Conservation (phyloP, 1,140 invertebrate genomes). For the Adelges cooleyi region DNA sequence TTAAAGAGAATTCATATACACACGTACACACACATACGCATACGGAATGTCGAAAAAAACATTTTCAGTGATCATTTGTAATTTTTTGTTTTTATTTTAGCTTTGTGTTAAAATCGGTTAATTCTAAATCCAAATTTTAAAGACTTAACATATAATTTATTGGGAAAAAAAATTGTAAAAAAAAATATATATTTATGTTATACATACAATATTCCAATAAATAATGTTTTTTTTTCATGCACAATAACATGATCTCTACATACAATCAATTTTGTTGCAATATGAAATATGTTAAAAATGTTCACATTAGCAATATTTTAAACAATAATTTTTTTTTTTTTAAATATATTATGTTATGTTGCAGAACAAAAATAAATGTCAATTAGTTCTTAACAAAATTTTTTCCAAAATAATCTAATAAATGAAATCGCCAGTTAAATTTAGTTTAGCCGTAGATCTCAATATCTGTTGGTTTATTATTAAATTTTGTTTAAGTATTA, state of each 20-base stretch:
- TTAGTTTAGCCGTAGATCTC: slow-evolving; percentile 27
- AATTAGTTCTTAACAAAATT: slow-evolving; percentile 14
- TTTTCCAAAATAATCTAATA: background rate
- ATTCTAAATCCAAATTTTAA: slow-evolving; percentile 23
- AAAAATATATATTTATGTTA: slow-evolving; percentile 20
- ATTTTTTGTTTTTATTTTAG: slow-evolving; percentile 16
- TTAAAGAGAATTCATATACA: slow-evolving; percentile 21
- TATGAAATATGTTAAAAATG: slow-evolving; percentile 13
- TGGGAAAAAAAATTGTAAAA: slow-evolving; percentile 23
- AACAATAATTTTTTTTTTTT: slow-evolving; percentile 1
- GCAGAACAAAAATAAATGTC: slow-evolving; percentile 24
- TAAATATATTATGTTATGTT: slow-evolving; percentile 17
- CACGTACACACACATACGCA: slow-evolving; percentile 17
- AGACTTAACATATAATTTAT: slow-evolving; percentile 25
- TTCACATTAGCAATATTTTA: slow-evolving; percentile 14
- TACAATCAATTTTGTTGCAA: slow-evolving; percentile 28
- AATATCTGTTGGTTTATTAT: slow-evolving; percentile 28
- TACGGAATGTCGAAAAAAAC: slow-evolving; percentile 2
- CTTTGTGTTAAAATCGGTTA: slow-evolving; percentile 17
- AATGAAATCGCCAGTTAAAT: slow-evolving; percentile 12
- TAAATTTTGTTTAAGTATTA: slow-evolving; percentile 27
- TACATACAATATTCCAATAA: slow-evolving; percentile 26
- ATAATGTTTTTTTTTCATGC: slow-evolving; percentile 19
- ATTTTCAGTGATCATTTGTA: slow-evolving; percentile 19
- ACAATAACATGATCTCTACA: slow-evolving; percentile 26